phyloP scores from a whole-genome alignment of 37 sponge, comb jelly and placozoan species.

The Aplysina aerophoba region DNA sequence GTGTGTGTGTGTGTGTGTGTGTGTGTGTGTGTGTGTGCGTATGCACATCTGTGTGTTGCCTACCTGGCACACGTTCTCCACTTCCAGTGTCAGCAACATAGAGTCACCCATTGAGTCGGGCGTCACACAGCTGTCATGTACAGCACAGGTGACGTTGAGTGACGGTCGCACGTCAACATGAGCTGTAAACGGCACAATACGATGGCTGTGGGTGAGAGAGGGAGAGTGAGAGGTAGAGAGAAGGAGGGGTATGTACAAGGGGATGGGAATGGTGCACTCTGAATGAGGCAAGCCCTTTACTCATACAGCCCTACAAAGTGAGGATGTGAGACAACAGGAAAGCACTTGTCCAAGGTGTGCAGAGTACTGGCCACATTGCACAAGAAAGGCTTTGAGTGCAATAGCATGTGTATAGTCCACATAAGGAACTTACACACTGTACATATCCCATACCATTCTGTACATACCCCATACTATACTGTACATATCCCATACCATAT shows the following conservation, averaged over 20 bases:
- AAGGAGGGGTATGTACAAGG: neutral
- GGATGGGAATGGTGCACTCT: neutral
- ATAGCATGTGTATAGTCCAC: no score
- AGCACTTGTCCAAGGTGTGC: no score
- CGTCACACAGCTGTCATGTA: neutral
- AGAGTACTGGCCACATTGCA: no score
- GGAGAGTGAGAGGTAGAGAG: neutral
- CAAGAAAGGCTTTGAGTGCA: no score
- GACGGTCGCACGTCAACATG: constrained; percentile 1
- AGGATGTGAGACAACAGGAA: neutral
- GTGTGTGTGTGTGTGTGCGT: constrained; percentile 13
- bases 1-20: constrained; percentile 17
- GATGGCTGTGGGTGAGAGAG: neutral
- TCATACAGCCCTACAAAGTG: neutral
- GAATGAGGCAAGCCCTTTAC: neutral
- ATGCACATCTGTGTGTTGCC: neutral
- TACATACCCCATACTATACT: no score
- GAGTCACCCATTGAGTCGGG: neutral
- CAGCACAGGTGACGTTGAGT: constrained; percentile 15
- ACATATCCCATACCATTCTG: no score
- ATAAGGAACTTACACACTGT: no score
- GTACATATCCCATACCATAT: no score
- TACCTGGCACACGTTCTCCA: constrained; percentile 5
- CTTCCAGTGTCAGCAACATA: neutral
- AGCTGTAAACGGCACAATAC: neutral